Evolutionary conservation across 2,797 vertebrate genomes (phyloP).

Genomic region (Sebastes variabilis): DNA sequence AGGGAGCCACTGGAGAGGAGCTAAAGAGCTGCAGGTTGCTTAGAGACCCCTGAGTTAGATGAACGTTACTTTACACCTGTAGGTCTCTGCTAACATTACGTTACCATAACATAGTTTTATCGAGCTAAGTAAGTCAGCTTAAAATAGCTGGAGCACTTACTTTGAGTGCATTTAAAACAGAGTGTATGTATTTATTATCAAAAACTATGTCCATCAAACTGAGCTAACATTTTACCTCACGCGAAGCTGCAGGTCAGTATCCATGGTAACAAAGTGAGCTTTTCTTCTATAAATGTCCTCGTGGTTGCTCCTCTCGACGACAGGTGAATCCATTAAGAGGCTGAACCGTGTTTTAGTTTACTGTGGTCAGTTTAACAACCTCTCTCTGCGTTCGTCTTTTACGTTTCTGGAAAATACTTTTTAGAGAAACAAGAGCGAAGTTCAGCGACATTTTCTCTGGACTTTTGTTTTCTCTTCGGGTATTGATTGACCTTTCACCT

Average conservation of each 20-base stretch:
- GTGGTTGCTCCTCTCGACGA: neutral
- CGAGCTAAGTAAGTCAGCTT: neutral
- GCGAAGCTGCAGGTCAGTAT: neutral
- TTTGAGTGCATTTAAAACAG: neutral
- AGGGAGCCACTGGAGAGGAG: no score
- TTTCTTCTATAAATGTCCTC: neutral
- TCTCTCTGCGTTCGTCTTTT: neutral
- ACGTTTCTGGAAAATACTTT: neutral
- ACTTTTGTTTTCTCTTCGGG: neutral
- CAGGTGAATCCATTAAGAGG: neutral
- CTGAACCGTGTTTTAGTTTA: rapidly evolving
- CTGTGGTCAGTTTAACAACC: rapidly evolving
- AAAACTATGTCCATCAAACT: neutral
- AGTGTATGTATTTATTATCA: neutral
- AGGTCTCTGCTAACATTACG: no score
- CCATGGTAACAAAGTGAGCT: neutral
- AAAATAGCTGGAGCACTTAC: neutral
- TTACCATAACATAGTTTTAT: neutral
- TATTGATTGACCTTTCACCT: conserved; percentile 18
- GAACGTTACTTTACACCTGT: no score
- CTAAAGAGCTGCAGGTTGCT: no score
- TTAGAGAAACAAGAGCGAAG: neutral
- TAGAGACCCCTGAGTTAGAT: no score
- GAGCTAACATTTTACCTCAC: neutral
- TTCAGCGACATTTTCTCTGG: neutral